Evolutionary conservation across 2,113 vertebrate species (phyloP).

Genomic region (Vulpes lagopus): DNA sequence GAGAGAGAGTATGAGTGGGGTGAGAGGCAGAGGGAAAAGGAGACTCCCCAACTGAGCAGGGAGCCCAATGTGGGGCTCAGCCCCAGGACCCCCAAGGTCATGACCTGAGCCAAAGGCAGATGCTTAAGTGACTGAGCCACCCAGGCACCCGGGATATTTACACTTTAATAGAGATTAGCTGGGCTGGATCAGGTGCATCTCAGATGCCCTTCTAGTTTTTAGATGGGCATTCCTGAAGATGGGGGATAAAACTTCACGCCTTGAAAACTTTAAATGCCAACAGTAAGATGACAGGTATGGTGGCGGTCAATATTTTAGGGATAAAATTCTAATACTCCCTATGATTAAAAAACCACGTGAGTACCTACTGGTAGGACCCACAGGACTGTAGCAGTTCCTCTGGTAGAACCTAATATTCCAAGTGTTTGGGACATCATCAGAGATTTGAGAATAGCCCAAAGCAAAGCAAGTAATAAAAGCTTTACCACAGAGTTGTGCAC

Average conservation of each 20-base stretch:
- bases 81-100: no score
- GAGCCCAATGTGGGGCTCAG: no score
- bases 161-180: not conserved
- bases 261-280: not conserved
- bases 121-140: no score
- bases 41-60: no score
- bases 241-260: not conserved
- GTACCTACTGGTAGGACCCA: not conserved
- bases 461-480: not conserved
- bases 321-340: not conserved
- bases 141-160: not conserved
- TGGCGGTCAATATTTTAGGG: not conserved
- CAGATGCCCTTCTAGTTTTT: not conserved
- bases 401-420: slow-evolving; percentile 8
- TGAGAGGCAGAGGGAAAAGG: no score
- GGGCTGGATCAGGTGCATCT: not conserved
- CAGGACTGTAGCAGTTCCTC: not conserved
- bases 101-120: no score
- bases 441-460: slow-evolving; percentile 16
- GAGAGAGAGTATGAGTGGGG: no score
- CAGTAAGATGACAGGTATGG: not conserved
- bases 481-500: not conserved
- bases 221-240: not conserved
- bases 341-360: not conserved
- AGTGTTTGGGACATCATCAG: slow-evolving; percentile 31